These are phyloP conservation scores for Torymus auratus DNA, from an alignment of 2,888 invertebrate genomes.

Conservation along the genomic window DNA sequence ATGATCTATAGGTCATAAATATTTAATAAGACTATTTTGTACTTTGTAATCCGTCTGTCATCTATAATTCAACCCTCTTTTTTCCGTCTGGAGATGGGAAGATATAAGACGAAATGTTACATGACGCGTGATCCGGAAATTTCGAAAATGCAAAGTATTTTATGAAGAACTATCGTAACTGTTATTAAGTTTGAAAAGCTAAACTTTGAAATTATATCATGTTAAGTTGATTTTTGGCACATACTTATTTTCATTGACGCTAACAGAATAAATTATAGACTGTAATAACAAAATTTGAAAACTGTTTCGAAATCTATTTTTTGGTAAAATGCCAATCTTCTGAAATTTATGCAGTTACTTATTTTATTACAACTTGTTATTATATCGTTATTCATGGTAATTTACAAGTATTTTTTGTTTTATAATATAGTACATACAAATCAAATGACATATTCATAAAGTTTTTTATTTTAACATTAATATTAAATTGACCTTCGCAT, in stretches of 20 bases:
- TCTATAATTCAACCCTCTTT: no score
- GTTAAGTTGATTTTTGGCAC: not conserved
- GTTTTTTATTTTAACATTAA: no score
- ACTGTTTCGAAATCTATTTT: not conserved
- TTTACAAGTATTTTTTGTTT: no score
- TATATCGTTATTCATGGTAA: no score
- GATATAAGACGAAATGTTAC: not conserved
- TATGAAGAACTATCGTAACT: not conserved
- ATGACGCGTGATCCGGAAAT: not conserved
- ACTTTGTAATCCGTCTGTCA: no score
- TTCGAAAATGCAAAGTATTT: not conserved
- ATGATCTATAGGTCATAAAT: not conserved
- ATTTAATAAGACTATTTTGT: no score
- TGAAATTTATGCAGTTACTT: no score
- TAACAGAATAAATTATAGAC: not conserved
- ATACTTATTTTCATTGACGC: not conserved
- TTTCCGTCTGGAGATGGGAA: not conserved
- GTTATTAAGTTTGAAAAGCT: conserved; percentile 7
- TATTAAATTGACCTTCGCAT: no score
- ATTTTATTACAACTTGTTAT: no score
- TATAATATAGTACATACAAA: no score
- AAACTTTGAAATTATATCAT: conserved; percentile 7
- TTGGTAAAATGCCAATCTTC: no score
- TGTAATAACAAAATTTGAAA: not conserved
- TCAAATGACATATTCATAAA: no score